Base-by-base conservation (phyloP, 2,888 invertebrate species). In the Drosophila planitibia region DNA sequence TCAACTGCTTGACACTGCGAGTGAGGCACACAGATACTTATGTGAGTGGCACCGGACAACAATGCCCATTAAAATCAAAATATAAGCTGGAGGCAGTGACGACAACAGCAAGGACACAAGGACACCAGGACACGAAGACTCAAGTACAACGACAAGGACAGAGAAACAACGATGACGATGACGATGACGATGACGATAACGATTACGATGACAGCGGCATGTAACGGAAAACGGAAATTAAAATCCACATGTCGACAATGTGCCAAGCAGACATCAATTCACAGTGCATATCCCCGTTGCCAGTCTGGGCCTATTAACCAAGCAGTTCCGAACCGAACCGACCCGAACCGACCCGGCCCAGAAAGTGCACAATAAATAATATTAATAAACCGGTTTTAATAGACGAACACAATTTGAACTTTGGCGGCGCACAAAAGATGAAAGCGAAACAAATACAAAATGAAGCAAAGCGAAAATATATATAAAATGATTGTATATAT, bases 161-260 rank as follows among this genome's bases (percentile, higher is more conserved):
- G 16, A 28, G 49, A 61, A 37, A 32, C 12, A 9, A 6, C 30
- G 37, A 47, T 52, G 52, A 44, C 14, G 57, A 55, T 14, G 30
- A 52, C 58, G 51, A 74, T 49, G 30, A 57, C 54, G 66, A 64
- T 74, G 67, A 67, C 76, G 59, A 63, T 82, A 62, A 81, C 75
- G 74, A 77, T 81, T 65, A 73, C 82, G 69, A 78, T 74, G 80
- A 80, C 80, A 80, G 70, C 65, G 76, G 74, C 73, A 82, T 87
- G 77, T 85, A 77, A 77, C 74, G 79, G 79, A 79, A 76, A 87
- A 68, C 88, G 85, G 85, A 85, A 88, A 85, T 85, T 85, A 83
- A 85, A 85, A 85, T 81, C 63, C 72, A 81, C 79, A 79, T 70
- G 74, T 68, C 70, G 68, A 68, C 78, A 79, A 74, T 65, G 74